Percentiles rank a stretch among this genome's conserved stretches.
Conservation (phyloP, 2,888 invertebrate species). For the Aricia artaxerxes region DNA sequence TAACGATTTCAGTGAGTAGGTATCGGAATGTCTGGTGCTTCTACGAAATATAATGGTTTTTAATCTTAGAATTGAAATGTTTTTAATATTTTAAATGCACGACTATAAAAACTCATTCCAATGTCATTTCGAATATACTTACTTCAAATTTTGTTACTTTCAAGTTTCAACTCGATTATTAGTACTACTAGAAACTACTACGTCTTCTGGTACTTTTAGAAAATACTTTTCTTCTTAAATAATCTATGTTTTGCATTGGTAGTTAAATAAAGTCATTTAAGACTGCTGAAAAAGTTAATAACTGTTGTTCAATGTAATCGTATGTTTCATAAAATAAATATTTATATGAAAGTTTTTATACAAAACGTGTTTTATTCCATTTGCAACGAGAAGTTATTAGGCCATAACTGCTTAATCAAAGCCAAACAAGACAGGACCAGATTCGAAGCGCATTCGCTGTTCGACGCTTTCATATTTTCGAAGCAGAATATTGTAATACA, state of each 20-base stretch:
- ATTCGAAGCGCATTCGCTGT: too few relatives aligned
- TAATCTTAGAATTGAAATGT: not conserved
- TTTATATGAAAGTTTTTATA: conserved; percentile 28
- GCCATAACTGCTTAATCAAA: too few relatives aligned
- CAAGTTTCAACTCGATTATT: not conserved
- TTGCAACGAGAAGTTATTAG: not conserved
- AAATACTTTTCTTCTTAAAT: not conserved
- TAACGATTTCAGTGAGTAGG: not conserved
- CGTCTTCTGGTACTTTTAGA: too few relatives aligned
- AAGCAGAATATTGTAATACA: not conserved
- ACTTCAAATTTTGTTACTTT: not conserved
- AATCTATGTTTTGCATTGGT: not conserved
- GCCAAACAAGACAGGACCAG: too few relatives aligned
- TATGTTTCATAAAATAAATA: conserved; percentile 27
- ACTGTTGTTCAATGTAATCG: conserved; percentile 15
- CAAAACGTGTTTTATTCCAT: conserved; percentile 17
- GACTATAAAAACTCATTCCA: not conserved
- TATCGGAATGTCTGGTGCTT: not conserved
- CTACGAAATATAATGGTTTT: not conserved
- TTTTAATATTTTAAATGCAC: not conserved
- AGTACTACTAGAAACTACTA: not conserved
- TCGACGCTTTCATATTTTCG: not conserved
- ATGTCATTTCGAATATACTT: not conserved
- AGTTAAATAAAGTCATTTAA: not conserved
- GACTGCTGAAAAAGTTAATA: not conserved